phyloP scores from a whole-genome alignment of 2,113 vertebrate genomes.

The Spea multiplicata region DNA sequence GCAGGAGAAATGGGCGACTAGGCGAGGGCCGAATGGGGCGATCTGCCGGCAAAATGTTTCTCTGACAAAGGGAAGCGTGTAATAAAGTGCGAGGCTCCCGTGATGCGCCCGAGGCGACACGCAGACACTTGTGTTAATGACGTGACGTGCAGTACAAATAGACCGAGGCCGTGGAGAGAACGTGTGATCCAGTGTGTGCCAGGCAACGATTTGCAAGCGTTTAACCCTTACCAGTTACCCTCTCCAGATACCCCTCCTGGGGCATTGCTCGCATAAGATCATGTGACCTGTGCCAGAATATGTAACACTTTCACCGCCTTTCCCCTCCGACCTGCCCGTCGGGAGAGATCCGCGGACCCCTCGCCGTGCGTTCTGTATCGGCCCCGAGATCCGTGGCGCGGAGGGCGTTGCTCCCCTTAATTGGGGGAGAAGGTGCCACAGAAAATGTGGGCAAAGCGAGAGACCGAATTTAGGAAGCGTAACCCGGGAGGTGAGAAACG shows the following conservation, averaged over 20 bases:
- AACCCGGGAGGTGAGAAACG: conserved; percentile 35
- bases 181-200: background rate
- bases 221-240: conserved; percentile 6
- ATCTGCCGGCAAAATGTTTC: too few species aligned
- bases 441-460: conserved; percentile 27
- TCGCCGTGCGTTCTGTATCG: conserved; percentile 4
- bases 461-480: conserved; percentile 33
- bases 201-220: conserved; percentile 31
- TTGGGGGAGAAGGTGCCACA: conserved; percentile 16
- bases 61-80: too few species aligned
- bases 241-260: background rate
- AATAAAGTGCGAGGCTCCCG: too few species aligned
- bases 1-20: too few species aligned
- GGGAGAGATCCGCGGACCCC: too few species aligned
- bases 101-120: too few species aligned
- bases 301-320: too few species aligned
- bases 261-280: too few species aligned
- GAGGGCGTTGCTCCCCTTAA: conserved; percentile 10
- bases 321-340: too few species aligned
- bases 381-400: conserved; percentile 3
- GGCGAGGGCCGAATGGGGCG: too few species aligned
- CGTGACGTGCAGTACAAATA: background rate
- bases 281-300: too few species aligned
- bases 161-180: background rate
- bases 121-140: too few species aligned